Evolutionary conservation across 2,797 vertebrate genomes (phyloP).

Genomic region (Sarcophilus harrisii): DNA sequence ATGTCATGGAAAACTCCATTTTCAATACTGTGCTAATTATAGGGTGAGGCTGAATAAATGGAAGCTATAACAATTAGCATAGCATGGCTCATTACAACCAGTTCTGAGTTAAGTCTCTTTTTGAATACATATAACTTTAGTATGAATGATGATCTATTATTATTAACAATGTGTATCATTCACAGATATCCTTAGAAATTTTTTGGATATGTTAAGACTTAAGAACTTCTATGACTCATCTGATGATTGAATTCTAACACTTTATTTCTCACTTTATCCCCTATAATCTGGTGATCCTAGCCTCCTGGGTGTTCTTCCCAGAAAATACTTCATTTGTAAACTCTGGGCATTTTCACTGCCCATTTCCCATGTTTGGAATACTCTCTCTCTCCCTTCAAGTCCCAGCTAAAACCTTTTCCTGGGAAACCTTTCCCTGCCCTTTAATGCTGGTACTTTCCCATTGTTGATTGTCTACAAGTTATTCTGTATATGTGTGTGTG

Average conservation of each 20-base stretch:
- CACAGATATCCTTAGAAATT: not conserved
- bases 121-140: constrained; percentile 10
- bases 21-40: constrained; percentile 71
- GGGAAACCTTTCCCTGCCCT: not conserved
- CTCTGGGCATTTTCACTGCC: not conserved
- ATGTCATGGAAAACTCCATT: constrained; percentile 68
- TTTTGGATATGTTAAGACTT: not conserved
- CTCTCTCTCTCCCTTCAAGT: not conserved
- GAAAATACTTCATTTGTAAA: not conserved
- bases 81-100: constrained; percentile 52
- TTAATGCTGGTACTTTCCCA: not conserved
- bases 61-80: constrained; percentile 54
- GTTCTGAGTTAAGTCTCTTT: constrained; percentile 36
- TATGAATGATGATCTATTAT: constrained; percentile 16
- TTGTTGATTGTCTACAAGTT: not conserved
- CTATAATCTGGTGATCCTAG: not conserved
- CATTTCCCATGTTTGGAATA: not conserved
- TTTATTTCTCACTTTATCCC: not conserved
- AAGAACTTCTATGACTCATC: not conserved
- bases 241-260: not conserved
- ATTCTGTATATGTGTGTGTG: not conserved
- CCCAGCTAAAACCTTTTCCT: not conserved
- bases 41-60: constrained; percentile 62
- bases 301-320: not conserved
- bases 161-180: not conserved